A percentile compares a stretch with the other conserved stretches of the same genome.
Evolutionary conservation across 2,113 vertebrate genomes (phyloP).

Genomic region (Alosa alosa): DNA sequence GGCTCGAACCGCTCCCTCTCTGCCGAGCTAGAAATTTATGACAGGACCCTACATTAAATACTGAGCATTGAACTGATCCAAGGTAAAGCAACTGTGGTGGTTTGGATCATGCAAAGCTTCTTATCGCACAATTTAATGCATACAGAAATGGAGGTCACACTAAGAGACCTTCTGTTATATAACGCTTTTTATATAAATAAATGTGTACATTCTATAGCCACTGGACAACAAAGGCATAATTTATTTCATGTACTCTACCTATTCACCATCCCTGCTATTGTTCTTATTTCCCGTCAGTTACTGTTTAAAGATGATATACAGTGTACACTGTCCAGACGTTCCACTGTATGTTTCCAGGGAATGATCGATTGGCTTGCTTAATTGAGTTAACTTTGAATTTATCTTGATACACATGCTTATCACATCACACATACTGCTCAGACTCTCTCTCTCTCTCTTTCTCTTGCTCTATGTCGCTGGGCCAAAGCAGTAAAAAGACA

Average conservation of each 20-base stretch:
- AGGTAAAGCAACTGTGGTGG: conserved; percentile 27
- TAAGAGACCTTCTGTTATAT: background rate
- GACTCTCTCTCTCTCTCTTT: background rate
- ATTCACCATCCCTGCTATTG: background rate
- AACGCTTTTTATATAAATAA: background rate
- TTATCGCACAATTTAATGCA: background rate
- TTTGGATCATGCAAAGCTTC: background rate
- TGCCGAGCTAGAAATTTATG: conserved; percentile 44
- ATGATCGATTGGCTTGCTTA: conserved; percentile 43
- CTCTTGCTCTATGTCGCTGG: conserved; percentile 34
- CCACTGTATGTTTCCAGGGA: conserved; percentile 26
- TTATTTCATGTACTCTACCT: background rate
- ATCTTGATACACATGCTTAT: conserved; percentile 42
- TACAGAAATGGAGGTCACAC: background rate
- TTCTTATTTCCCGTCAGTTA: background rate
- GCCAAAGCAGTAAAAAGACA: conserved; percentile 51
- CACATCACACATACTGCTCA: conserved; percentile 36
- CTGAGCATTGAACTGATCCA: conserved; percentile 14
- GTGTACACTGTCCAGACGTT: conserved; percentile 28
- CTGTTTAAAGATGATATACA: conserved; percentile 15
- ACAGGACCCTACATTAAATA: conserved; percentile 26
- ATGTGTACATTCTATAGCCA: background rate
- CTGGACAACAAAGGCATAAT: background rate
- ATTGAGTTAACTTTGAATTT: conserved; percentile 46
- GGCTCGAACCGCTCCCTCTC: conserved; percentile 26